A percentile compares a stretch with the other conserved stretches of the same genome.
Conservation (phyloP, 2,888 invertebrate species). For the Argyresthia albistria region DNA sequence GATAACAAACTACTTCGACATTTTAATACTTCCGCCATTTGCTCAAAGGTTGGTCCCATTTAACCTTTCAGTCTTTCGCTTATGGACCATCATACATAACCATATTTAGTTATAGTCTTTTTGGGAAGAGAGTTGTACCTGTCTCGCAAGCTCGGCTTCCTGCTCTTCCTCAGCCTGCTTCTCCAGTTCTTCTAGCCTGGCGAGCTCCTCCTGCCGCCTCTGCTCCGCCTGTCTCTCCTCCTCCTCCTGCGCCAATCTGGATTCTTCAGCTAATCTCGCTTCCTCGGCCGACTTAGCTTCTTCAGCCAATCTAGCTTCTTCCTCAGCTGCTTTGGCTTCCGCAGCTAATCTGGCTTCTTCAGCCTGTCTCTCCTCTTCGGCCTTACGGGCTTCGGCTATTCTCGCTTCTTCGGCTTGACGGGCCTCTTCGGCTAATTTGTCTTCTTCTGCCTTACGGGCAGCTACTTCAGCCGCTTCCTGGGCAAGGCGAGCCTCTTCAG, state of each 20-base stretch:
- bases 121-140: constrained; percentile 33
- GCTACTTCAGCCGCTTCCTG: constrained; percentile 21
- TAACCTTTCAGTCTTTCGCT: too few species aligned
- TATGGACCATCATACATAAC: too few species aligned
- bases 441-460: constrained; percentile 30
- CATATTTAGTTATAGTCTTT: too few species aligned
- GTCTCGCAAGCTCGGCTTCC: constrained; percentile 78
- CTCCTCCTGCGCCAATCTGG: constrained; percentile 30
- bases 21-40: too few species aligned
- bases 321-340: constrained; percentile 35
- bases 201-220: constrained; percentile 68
- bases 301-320: constrained; percentile 51
- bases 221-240: constrained; percentile 65
- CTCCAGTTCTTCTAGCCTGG: constrained; percentile 72
- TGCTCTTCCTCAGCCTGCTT: constrained; percentile 75
- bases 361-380: constrained; percentile 44
- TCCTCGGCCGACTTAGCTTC: constrained; percentile 50
- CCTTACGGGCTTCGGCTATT: constrained; percentile 42
- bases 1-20: too few species aligned
- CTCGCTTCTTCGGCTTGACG: constrained; percentile 56
- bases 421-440: constrained; percentile 36
- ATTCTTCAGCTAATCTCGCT: constrained; percentile 47
- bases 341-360: constrained; percentile 37
- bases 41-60: too few species aligned
- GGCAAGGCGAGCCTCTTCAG: constrained; percentile 48